These are phyloP conservation scores for Chirona hameri DNA, from an alignment of 2,888 invertebrate genomes.

Conservation along the genomic window DNA sequence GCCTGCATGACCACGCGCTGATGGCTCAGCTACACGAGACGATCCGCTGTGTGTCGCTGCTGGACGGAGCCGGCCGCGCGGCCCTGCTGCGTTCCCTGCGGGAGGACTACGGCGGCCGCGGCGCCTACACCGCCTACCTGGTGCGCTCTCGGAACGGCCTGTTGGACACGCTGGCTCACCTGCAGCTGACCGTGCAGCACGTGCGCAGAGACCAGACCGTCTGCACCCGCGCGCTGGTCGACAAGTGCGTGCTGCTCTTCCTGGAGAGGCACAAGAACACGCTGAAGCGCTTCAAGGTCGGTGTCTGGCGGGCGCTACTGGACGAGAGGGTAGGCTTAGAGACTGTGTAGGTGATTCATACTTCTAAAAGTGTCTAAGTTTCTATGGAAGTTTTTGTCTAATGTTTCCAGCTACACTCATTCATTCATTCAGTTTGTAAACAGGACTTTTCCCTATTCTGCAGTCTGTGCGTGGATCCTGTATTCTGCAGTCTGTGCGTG, in stretches of 20 bases:
- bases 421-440: too few relatives aligned
- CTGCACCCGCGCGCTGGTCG: slow-evolving; percentile 67
- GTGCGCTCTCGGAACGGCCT: slow-evolving; percentile 74
- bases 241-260: slow-evolving; percentile 73
- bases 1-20: slow-evolving; percentile 69
- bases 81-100: slow-evolving; percentile 69
- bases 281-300: slow-evolving; percentile 69
- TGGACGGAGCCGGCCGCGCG: slow-evolving; percentile 65
- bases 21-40: slow-evolving; percentile 80
- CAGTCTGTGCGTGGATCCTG: too few relatives aligned
- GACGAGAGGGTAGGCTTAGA: too few relatives aligned
- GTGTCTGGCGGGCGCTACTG: slow-evolving; percentile 45
- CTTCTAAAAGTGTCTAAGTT: too few relatives aligned
- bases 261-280: slow-evolving; percentile 71
- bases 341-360: too few relatives aligned
- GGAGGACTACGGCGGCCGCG: slow-evolving; percentile 69
- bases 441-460: too few relatives aligned
- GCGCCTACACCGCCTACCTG: slow-evolving; percentile 78
- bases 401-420: too few relatives aligned
- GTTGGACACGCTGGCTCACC: slow-evolving; percentile 66
- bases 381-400: too few relatives aligned
- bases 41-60: slow-evolving; percentile 67
- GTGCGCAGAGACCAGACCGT: slow-evolving; percentile 67
- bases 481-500: too few relatives aligned
- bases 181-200: slow-evolving; percentile 61